Conservation (phyloP, 2,888 invertebrate genomes). For the Leptopterna dolabrata region DNA sequence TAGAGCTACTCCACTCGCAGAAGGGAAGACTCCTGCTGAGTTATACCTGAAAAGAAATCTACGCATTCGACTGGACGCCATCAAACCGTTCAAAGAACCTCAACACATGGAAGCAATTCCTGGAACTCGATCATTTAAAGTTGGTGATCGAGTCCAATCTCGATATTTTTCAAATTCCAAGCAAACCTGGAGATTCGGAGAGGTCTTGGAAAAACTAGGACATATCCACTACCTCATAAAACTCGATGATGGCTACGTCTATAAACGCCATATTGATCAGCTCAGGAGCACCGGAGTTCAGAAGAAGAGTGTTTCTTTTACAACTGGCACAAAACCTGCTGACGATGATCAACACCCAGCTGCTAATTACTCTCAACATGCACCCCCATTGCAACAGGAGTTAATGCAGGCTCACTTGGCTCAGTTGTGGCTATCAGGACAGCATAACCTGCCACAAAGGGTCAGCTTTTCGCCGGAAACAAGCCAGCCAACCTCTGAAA, state of each 20-base stretch:
- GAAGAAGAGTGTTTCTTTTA: neutral
- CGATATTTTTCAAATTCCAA: conserved; percentile 45
- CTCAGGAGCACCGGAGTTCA: neutral
- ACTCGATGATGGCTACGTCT: conserved; percentile 39
- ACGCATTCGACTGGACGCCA: conserved; percentile 24
- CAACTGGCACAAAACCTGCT: neutral
- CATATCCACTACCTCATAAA: conserved; percentile 40
- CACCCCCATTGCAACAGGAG: no score
- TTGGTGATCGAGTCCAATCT: conserved; percentile 41
- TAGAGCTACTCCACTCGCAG: conserved; percentile 1
- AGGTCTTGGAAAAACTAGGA: conserved; percentile 11
- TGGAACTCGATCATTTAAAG: neutral
- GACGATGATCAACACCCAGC: neutral
- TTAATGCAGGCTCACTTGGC: no score
- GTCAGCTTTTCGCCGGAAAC: no score
- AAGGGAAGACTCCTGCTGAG: neutral
- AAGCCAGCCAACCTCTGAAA: no score
- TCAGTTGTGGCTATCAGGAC: no score
- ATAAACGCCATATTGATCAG: conserved; percentile 50
- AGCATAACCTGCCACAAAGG: no score
- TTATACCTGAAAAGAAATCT: conserved; percentile 14
- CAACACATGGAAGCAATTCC: neutral
- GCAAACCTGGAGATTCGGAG: conserved; percentile 41
- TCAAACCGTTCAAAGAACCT: no score
- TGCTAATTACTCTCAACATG: no score